Evolutionary conservation across 2,888 invertebrate species (phyloP), one percentile per base, ranked within the genome.

Genomic region (Arctia plantaginis): DNA sequence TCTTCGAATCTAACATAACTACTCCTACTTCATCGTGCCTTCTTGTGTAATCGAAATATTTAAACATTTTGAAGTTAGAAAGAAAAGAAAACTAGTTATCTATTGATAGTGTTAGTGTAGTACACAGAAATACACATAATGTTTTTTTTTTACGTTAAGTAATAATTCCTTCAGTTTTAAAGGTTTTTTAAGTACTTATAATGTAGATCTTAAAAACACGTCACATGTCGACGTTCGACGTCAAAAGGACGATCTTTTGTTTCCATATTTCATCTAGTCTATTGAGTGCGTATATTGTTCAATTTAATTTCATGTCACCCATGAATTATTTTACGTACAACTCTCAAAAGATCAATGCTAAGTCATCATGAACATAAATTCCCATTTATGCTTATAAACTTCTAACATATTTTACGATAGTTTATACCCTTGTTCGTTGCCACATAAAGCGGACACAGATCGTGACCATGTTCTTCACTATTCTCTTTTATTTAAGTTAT

Each of bases 301-400:
- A 80, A 75, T 76, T 41, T 77, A 73, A 79, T 81, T 77, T 62
- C 69, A 73, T 70, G 78, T 77, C 80, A 76, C 67, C 69, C 68
- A 76, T 76, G 82, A 77, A 76, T 81, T 76, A 78, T 80, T 80
- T 78, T 77, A 82, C 72, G 70, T 78, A 75, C 80, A 79, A 77
- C 74, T 71, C 66, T 82, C 76, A 84, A 80, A 69, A 73, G 80
- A 85, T 86, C 81, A 79, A 82, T 80, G 81, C 66, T 71, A 74
- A 79, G 82, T 73, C 79, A 79, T 79, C 81, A 65, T 78, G 67
- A 80, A 65, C 82, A 83, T 86, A 85, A 85, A 86, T 84, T 79
- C 66, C 68, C 74, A 76, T 85, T 83, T 79, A 82, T 83, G 74
- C 77, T 66, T 69, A 75, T 75, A 76, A 78, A 77, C 77, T 73